Evolutionary conservation across 2,888 invertebrate species (phyloP), one percentile per base, ranked within the genome.

Genomic region (Bellardia bayeri): DNA sequence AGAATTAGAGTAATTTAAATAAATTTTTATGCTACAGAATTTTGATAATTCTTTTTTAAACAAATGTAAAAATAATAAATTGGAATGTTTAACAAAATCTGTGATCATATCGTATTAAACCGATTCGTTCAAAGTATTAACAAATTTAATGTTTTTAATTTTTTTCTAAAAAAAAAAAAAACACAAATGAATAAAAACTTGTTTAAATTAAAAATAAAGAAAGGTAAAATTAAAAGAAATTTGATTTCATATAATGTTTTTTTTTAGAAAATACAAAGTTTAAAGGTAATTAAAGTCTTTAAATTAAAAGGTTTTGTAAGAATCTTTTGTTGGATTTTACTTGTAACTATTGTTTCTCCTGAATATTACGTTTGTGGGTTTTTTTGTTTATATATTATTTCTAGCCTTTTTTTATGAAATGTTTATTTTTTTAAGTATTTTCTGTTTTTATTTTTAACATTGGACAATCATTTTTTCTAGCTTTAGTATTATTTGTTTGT

Each of bases 41-140:
- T 61, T 80, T 63, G 11, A 11, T 40, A 51, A 56, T 51, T 68
- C 30, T 14, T 64, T 54, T 40, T 51, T 23, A 72, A 30, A 11
- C 8, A 11, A 42, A 11, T 42, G 7, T 23, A 30, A 8, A 56
- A 66, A 64, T 33, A 82, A 49, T 51, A 51, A 40, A 66, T 72
- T 88, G 85, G 86, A 88, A 88, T 88, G 88, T 82, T 80, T 85
- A 82, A 87, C 82, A 85, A 64, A 83, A 80, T 72, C 42, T 71
- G 56, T 58, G 23, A 69, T 49, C 54, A 45, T 72, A 66, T 81
- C 23, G 23, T 63, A 78, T 42, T 74, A 75, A 51, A 8, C 61
- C 54, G 33, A 76, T 76, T 69, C 40, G 9, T 69, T 75, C 66
- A 72, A 56, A 42, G 4, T 63, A 49, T 78, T 56, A 72, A 74